These are phyloP conservation scores for Physocephala rufipes DNA, from an alignment of 2,888 invertebrate genomes.

Conservation along the genomic window DNA sequence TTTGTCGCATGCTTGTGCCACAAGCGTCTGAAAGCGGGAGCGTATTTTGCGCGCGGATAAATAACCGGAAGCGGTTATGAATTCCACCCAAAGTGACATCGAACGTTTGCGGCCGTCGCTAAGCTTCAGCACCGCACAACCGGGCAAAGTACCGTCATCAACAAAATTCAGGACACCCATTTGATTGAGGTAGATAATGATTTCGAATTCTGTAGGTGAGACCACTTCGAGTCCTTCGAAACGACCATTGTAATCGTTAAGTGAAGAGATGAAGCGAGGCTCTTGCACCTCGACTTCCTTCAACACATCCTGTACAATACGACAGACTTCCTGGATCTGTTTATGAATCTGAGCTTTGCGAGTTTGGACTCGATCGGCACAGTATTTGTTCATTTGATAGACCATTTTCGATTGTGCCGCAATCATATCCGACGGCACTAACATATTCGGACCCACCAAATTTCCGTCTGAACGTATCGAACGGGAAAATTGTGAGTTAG, in stretches of 20 bases:
- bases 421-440: slow-evolving; percentile 93
- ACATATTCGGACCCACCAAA: slow-evolving; percentile 71
- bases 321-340: slow-evolving; percentile 89
- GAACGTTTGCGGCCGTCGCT: slow-evolving; percentile 96
- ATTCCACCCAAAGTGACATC: slow-evolving; percentile 98
- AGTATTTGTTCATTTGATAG: slow-evolving; percentile 95
- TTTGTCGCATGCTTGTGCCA: slow-evolving; percentile 92
- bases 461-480: background rate
- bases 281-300: slow-evolving; percentile 97
- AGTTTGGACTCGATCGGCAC: slow-evolving; percentile 88
- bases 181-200: slow-evolving; percentile 94
- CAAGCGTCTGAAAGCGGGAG: slow-evolving; percentile 90
- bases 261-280: slow-evolving; percentile 90
- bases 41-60: slow-evolving; percentile 95
- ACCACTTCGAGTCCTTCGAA: slow-evolving; percentile 93
- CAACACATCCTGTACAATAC: slow-evolving; percentile 93
- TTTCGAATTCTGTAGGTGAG: slow-evolving; percentile 94
- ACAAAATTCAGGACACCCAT: slow-evolving; percentile 99
- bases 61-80: slow-evolving; percentile 96
- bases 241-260: slow-evolving; percentile 88
- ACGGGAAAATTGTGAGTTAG: background rate
- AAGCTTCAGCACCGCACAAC: slow-evolving; percentile 92
- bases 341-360: slow-evolving; percentile 88
- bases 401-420: slow-evolving; percentile 94
- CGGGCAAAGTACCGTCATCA: slow-evolving; percentile 92